A percentile compares a stretch with the other conserved stretches of the same genome.
Evolutionary conservation across 2,888 invertebrate genomes (phyloP).

Genomic region (Drosophila prolongata): DNA sequence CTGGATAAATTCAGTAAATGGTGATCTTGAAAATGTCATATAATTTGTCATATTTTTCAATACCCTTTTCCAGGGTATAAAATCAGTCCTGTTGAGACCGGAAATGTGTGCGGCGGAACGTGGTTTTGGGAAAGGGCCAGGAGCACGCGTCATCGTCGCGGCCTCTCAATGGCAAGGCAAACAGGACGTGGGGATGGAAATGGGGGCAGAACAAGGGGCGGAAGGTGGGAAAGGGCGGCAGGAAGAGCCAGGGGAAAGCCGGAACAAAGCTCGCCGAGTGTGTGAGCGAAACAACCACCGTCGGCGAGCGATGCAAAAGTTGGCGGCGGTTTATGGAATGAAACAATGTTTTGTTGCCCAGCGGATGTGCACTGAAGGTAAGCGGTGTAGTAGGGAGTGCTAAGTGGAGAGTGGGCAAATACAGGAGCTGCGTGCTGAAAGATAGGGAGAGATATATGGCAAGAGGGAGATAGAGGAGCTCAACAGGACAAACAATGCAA

Average conservation of each 20-base stretch:
- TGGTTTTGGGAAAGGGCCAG: constrained; percentile 40
- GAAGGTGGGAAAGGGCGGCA: constrained; percentile 11
- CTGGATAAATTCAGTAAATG: no score
- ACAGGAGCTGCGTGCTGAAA: constrained; percentile 11
- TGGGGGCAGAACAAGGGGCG: constrained; percentile 2
- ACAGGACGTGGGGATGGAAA: constrained; percentile 14
- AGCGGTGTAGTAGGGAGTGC: constrained; percentile 35
- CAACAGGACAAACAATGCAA: constrained; percentile 60
- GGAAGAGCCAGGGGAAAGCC: constrained; percentile 56
- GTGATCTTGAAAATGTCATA: no score
- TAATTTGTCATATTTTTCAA: no score
- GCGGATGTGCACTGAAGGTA: constrained; percentile 58
- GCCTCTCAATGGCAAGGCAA: constrained; percentile 32
- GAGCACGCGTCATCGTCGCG: constrained; percentile 46
- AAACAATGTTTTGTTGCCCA: constrained; percentile 68
- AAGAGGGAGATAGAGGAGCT: constrained; percentile 1
- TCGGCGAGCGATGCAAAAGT: constrained; percentile 43
- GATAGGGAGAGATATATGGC: constrained; percentile 5
- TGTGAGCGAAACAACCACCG: constrained; percentile 65
- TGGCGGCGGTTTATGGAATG: constrained; percentile 60
- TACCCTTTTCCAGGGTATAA: constrained; percentile 3
- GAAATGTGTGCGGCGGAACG: constrained; percentile 55
- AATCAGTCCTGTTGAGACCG: constrained; percentile 42
- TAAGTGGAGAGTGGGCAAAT: background rate
- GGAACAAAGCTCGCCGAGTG: constrained; percentile 59